phyloP scores from a whole-genome alignment of 1,140 invertebrate genomes.

The Drosophila mojavensis region DNA sequence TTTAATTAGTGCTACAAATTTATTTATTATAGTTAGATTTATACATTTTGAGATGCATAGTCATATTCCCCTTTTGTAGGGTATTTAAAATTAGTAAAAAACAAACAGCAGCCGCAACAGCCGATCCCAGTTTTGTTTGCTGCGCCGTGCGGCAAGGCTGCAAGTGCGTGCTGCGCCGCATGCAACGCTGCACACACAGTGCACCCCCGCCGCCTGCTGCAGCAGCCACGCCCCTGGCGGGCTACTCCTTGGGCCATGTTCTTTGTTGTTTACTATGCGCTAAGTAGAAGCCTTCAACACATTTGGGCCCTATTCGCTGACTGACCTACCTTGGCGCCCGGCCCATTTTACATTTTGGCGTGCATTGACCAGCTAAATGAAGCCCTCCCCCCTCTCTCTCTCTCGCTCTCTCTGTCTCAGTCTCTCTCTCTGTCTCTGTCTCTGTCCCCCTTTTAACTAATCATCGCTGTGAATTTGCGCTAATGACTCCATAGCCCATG shows the following conservation, averaged over 20 bases:
- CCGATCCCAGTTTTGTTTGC: constrained; percentile 29
- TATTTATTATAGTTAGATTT: too few relatives aligned
- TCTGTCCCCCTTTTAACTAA: constrained; percentile 48
- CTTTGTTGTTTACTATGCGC: constrained; percentile 43
- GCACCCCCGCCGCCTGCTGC: neutral
- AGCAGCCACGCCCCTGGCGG: neutral
- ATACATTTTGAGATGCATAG: too few relatives aligned
- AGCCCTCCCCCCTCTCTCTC: neutral
- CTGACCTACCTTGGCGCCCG: constrained; percentile 66
- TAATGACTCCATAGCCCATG: constrained; percentile 61
- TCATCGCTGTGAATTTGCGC: constrained; percentile 75
- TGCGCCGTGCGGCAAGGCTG: constrained; percentile 35
- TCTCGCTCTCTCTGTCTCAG: neutral
- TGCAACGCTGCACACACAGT: constrained; percentile 54
- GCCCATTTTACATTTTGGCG: constrained; percentile 77
- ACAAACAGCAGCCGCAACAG: neutral
- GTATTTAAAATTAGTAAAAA: neutral
- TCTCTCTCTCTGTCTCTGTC: neutral
- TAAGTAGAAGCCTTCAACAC: constrained; percentile 51
- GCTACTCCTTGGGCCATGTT: constrained; percentile 12
- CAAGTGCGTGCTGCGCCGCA: constrained; percentile 64
- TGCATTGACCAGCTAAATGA: constrained; percentile 65
- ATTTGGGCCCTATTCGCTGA: constrained; percentile 23
- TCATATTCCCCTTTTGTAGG: neutral
- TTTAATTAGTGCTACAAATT: too few relatives aligned